Base-by-base conservation (phyloP, 2,797 vertebrate genomes). In the Cyclura pinguis region DNA sequence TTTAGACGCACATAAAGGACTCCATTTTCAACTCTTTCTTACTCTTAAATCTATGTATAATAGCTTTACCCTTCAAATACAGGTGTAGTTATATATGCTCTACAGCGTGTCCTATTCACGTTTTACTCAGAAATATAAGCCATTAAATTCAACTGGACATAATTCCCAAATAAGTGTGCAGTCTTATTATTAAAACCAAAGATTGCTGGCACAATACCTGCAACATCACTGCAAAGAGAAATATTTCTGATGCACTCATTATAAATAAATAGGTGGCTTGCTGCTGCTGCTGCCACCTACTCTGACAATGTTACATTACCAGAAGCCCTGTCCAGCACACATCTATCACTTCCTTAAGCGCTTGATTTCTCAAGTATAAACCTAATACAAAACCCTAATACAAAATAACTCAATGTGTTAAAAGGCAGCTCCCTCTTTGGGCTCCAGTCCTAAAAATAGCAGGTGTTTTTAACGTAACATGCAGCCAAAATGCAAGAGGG, bases 231-330 rank as follows among this genome's bases (percentile, higher is more conserved):
- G n/a, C 32, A 78, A 89, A 32, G 14, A 50, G 80, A 87, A 89
- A 82, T 64, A 87, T 88, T 91, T 84, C 91, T 93, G 92, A 92
- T 88, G 81, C 67, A 3, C 6, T 73, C 2, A 32, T 7, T 94
- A 95, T 86, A 96, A 94, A 93, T 91, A 93, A 96, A 91, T 91
- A 77, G 83, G 91, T 88, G 7, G 88, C 90, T 89, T 52, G 85
- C 42, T 42, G 9, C 83, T 95, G 90, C 80, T 88, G 59, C 83
- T 95, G 90, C 80, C 86, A 55, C 73, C 93, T 90, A 93, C 92
- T 87, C 88, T 90, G 89, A 18, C 64, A 91, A 94, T 92, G 94
- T 91, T 94, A 89, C 85, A 62, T 95, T 95, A 95, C 88, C 93
- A 93, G 90, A 5, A 85, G 82, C 4, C 57, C 90, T 87, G 13